Conservation (phyloP, 1,140 invertebrate genomes). For the Mactra quadrangularis region DNA sequence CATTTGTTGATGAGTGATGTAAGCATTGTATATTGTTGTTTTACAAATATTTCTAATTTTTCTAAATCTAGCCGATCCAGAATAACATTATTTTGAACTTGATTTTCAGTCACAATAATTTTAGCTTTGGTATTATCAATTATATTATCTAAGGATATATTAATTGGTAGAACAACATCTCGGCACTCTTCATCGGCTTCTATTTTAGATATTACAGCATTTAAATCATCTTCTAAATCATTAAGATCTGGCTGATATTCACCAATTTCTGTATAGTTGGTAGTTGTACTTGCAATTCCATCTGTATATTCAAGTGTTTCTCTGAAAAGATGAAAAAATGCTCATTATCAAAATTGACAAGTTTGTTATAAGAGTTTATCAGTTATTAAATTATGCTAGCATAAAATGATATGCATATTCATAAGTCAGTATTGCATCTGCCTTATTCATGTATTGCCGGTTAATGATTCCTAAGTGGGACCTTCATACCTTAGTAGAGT, state of each 20-base stretch:
- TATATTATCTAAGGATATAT: background rate
- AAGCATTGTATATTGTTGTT: conserved; percentile 16
- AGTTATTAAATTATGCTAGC: no score
- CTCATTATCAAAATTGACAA: background rate
- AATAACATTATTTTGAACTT: conserved; percentile 19
- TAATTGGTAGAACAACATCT: conserved; percentile 1
- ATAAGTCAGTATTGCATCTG: no score
- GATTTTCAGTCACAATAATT: background rate
- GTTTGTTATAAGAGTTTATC: background rate
- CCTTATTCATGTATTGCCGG: no score
- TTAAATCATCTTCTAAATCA: conserved; percentile 27
- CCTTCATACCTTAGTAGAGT: no score
- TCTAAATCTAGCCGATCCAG: no score
- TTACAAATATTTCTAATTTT: conserved; percentile 11
- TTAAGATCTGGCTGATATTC: background rate
- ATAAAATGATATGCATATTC: no score
- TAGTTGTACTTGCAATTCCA: background rate
- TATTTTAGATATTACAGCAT: no score
- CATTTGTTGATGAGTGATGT: no score
- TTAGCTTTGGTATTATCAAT: background rate
- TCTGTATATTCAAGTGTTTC: background rate
- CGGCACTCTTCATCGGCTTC: background rate
- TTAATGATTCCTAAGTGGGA: no score
- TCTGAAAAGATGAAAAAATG: background rate
- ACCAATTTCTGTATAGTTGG: background rate